Conservation (phyloP, 2,888 invertebrate species). For the Mayetiola destructor region DNA sequence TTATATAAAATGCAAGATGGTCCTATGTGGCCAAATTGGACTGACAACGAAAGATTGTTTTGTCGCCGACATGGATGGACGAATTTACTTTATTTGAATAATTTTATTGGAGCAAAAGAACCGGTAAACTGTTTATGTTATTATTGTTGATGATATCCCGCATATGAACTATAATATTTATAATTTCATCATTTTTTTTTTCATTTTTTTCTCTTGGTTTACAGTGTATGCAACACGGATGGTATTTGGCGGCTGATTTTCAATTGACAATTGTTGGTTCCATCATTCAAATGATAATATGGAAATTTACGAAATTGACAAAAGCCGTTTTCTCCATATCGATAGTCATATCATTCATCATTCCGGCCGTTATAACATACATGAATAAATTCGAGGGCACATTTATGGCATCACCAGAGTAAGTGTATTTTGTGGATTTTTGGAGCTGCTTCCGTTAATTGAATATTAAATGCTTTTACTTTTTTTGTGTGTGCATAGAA, state of each 20-base stretch:
- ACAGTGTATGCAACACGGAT: conserved; percentile 21
- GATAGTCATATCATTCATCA: conserved; percentile 19
- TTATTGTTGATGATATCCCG: not conserved
- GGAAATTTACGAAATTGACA: conserved; percentile 14
- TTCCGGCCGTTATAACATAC: conserved; percentile 33
- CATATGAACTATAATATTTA: not conserved
- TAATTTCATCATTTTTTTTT: not conserved
- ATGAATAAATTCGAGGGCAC: conserved; percentile 34
- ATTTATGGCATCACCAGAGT: conserved; percentile 37
- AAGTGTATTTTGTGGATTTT: conserved; percentile 23
- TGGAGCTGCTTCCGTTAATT: not conserved
- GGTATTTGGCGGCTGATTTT: conserved; percentile 39
- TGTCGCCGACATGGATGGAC: conserved; percentile 39
- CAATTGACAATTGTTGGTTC: conserved; percentile 36
- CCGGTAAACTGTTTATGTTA: conserved; percentile 23
- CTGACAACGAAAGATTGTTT: conserved; percentile 29
- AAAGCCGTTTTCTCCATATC: conserved; percentile 24
- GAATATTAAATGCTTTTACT: not conserved
- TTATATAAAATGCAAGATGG: conserved; percentile 32
- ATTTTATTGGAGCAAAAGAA: conserved; percentile 32
- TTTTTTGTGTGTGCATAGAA: conserved; percentile 23
- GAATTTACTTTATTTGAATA: conserved; percentile 37
- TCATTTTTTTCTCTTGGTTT: conserved; percentile 4
- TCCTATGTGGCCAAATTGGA: conserved; percentile 34
- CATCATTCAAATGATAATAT: conserved; percentile 27